These are phyloP conservation scores for Scalopus aquaticus DNA, from an alignment of 2,113 vertebrate species.

Conservation along the genomic window DNA sequence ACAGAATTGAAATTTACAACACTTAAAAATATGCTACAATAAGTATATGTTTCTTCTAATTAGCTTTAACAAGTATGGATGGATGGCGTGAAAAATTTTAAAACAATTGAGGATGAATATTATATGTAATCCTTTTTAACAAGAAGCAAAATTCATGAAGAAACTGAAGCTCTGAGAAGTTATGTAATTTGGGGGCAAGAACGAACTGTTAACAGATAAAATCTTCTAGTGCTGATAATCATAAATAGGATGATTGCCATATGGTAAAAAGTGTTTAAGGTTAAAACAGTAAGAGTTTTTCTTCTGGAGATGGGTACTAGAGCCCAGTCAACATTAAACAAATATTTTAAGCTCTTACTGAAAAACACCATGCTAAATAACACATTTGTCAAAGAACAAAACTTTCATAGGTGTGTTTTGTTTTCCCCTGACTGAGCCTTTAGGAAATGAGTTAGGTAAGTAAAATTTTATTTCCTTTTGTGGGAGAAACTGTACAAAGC, in stretches of 20 bases:
- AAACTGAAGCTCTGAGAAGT: slow-evolving; percentile 6
- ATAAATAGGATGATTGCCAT: neutral
- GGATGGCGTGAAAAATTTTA: neutral
- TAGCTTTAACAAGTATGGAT: neutral
- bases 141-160: neutral
- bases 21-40: neutral
- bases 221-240: neutral
- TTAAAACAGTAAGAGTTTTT: neutral
- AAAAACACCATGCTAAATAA: neutral
- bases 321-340: neutral
- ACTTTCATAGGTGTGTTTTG: neutral
- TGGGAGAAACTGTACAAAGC: neutral
- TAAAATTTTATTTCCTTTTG: neutral
- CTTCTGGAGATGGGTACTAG: neutral
- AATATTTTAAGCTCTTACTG: neutral
- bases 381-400: neutral
- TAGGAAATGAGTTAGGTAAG: neutral
- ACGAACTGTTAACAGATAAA: neutral
- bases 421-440: neutral
- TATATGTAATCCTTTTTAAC: neutral
- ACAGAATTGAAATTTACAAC: neutral
- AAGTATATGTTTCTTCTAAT: slow-evolving; percentile 7
- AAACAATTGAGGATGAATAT: neutral
- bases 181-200: neutral
- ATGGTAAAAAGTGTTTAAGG: neutral